Conservation (phyloP, 2,888 invertebrate species). For the Cyclophora punctaria region DNA sequence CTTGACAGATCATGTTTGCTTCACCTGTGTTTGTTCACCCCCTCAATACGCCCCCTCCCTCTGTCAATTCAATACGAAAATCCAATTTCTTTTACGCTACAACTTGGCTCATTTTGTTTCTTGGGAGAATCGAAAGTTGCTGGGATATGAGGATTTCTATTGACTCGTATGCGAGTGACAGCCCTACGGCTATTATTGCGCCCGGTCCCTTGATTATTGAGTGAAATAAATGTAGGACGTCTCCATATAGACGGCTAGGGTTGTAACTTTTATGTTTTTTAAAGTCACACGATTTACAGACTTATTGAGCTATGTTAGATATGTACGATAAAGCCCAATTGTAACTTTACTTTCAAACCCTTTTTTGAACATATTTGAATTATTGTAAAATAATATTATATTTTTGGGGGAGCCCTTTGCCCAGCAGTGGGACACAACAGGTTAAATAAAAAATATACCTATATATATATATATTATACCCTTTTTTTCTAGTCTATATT, state of each 20-base stretch:
- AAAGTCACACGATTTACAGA: too few species aligned
- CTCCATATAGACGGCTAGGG: constrained; percentile 24
- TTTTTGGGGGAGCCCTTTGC: too few species aligned
- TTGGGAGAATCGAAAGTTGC: constrained; percentile 41
- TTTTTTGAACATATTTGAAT: too few species aligned
- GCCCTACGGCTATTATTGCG: constrained; percentile 39
- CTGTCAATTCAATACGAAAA: constrained; percentile 62
- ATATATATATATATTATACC: too few species aligned
- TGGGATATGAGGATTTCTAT: constrained; percentile 45
- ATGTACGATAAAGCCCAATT: too few species aligned
- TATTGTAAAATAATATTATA: too few species aligned
- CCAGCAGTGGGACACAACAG: too few species aligned
- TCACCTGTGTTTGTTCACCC: constrained; percentile 45
- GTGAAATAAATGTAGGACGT: constrained; percentile 34
- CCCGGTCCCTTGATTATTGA: constrained; percentile 38
- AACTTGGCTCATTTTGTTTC: constrained; percentile 60
- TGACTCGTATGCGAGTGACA: constrained; percentile 43
- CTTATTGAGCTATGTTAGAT: too few species aligned
- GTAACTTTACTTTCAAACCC: too few species aligned
- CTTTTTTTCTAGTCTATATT: too few species aligned
- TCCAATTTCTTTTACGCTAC: constrained; percentile 65
- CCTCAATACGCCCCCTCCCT: constrained; percentile 18
- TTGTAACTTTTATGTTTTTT: constrained; percentile 4
- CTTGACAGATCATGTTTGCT: constrained; percentile 51
- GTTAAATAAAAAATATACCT: too few species aligned